These are phyloP conservation scores for Chionis minor DNA, from an alignment of 2,113 vertebrate species.

Conservation along the genomic window DNA sequence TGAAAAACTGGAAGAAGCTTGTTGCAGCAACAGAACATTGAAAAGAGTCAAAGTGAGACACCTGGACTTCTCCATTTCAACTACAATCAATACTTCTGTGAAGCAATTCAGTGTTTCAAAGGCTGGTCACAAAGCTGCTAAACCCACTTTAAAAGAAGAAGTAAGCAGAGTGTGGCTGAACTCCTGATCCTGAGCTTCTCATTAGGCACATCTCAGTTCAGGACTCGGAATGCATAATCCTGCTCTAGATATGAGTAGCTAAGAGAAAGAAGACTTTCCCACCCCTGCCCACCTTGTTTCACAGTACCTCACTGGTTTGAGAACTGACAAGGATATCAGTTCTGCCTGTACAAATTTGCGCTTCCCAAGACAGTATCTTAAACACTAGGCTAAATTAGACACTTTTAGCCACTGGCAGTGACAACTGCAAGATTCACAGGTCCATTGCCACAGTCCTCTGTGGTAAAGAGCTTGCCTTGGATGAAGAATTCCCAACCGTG, in stretches of 20 bases:
- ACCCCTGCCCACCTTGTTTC: background rate
- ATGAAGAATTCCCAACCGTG: background rate
- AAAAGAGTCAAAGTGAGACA: background rate
- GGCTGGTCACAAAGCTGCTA: background rate
- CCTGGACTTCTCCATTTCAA: background rate
- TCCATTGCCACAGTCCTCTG: background rate
- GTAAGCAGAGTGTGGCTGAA: background rate
- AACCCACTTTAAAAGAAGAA: background rate
- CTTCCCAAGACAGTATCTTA: background rate
- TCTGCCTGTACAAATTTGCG: background rate
- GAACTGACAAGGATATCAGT: background rate
- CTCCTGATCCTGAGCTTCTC: background rate
- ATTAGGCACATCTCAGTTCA: background rate
- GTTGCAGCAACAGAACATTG: background rate
- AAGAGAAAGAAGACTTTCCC: background rate
- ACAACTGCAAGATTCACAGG: background rate
- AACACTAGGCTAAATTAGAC: background rate
- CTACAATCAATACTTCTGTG: background rate
- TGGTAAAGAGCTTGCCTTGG: background rate
- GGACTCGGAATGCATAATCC: background rate
- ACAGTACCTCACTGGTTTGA: background rate
- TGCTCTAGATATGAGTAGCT: background rate
- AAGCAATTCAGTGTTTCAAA: background rate
- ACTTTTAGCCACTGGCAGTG: background rate
- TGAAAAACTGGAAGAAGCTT: background rate